Evolutionary conservation across 2,888 invertebrate genomes (phyloP), one percentile per base, ranked within the genome.

Genomic region (Drosophila multiciliata): DNA sequence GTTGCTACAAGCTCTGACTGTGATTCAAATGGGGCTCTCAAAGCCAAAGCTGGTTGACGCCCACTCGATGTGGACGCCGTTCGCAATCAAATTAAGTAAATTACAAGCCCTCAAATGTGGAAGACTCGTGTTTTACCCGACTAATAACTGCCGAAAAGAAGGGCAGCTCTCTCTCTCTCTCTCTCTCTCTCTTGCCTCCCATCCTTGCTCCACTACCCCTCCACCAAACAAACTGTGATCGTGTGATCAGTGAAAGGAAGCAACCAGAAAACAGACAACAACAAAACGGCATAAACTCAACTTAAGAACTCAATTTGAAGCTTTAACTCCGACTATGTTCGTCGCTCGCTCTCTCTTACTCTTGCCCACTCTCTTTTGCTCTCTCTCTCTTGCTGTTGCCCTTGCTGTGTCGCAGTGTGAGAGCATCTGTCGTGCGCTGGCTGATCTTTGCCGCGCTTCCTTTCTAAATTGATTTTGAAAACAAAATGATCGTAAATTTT

Each of bases 401-500:
- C 23, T 15, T 11, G 15, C 12, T 40, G n/a, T 29, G 61, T 49
- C 40, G 66, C 67, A 15, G 45, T 45, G 53, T 35, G 33, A 26
- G 62, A 8, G 74, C 78, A 83, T 70, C 70, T 74, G 82, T 84
- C 74, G 76, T 71, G 76, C 79, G 75, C 80, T 66, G 67, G 87
- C 89, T 89, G 85, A 85, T 87, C 90, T 86, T 89, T 86, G 90
- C 88, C 90, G 86, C 90, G 86, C 85, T 86, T 89, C 83, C 90
- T 87, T 87, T 87, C 90, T 87, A 90, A 87, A 87, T 87, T 87
- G 87, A 87, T 88, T 87, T 87, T 83, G 89, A 87, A 87, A 87
- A 88, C 87, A 90, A 87, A 87, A 87, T 90, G 90, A 88, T 90
- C 87, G 80, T 87, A 87, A 90, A 87, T 87, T 87, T 88, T 90